These are phyloP conservation scores for Selenia dentaria DNA, from an alignment of 2,888 invertebrate genomes.

Conservation along the genomic window DNA sequence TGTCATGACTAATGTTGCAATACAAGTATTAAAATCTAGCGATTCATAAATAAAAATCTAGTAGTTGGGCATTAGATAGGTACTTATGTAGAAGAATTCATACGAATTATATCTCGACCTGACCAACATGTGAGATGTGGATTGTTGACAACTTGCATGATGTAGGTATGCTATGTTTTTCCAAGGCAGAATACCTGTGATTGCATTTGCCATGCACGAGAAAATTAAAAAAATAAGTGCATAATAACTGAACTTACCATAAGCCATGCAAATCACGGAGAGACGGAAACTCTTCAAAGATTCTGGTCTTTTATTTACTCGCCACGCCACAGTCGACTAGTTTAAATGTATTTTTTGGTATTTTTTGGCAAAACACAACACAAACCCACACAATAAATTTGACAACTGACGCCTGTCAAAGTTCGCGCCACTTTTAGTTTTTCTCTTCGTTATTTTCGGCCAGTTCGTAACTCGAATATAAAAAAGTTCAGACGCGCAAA, in stretches of 20 bases:
- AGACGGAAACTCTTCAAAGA: background rate
- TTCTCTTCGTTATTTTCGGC: conserved; percentile 12
- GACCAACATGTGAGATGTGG: no score
- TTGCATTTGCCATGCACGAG: background rate
- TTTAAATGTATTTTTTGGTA: background rate
- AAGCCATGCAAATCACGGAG: background rate
- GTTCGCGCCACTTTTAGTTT: conserved; percentile 29
- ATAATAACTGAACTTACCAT: background rate
- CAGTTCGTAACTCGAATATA: conserved; percentile 20
- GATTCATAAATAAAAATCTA: no score
- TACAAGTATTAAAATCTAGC: no score
- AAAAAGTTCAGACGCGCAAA: conserved; percentile 21
- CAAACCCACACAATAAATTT: conserved; percentile 13
- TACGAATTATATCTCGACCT: no score
- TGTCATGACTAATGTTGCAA: no score
- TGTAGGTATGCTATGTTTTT: no score
- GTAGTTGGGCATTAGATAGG: no score
- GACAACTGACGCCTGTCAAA: conserved; percentile 27
- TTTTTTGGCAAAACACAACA: conserved; percentile 19
- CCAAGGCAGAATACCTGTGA: no score
- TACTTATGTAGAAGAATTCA: no score
- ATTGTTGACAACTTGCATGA: no score
- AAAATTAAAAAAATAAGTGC: background rate
- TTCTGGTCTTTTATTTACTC: background rate
- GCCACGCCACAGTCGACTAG: background rate